Conservation (phyloP, 2,888 invertebrate genomes). For the Cantharis rustica region DNA sequence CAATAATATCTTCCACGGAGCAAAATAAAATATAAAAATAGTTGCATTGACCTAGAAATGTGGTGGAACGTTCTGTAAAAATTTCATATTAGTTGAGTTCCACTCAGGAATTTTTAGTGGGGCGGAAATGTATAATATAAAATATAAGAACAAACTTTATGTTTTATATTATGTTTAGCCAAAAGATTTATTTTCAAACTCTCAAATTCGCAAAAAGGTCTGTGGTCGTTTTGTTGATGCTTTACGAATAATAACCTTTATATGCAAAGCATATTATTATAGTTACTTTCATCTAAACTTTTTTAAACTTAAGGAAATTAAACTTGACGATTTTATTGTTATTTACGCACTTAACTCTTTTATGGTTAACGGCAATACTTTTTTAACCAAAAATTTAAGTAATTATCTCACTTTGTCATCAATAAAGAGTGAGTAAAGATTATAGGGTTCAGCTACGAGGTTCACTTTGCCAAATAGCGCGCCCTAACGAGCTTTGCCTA, state of each 20-base stretch:
- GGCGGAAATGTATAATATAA: too few relatives aligned
- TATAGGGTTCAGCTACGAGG: conserved; percentile 17
- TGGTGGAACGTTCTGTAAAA: too few relatives aligned
- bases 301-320: background rate
- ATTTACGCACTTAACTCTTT: background rate
- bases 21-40: too few relatives aligned
- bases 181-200: too few relatives aligned
- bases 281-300: background rate
- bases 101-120: too few relatives aligned
- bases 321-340: background rate
- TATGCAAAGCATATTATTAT: background rate
- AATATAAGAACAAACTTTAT: too few relatives aligned
- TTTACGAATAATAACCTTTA: background rate
- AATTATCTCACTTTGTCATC: conserved; percentile 26
- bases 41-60: too few relatives aligned
- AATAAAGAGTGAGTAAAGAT: conserved; percentile 24
- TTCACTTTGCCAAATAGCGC: conserved; percentile 28
- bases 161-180: too few relatives aligned
- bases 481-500: conserved; percentile 32
- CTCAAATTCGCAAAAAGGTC: too few relatives aligned
- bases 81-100: too few relatives aligned
- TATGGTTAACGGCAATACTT: conserved; percentile 1
- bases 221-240: too few relatives aligned
- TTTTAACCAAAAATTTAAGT: conserved; percentile 4
- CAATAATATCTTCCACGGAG: too few relatives aligned